phyloP scores from a whole-genome alignment of 1,140 invertebrate species.

The Metopolophium dirhodum region DNA sequence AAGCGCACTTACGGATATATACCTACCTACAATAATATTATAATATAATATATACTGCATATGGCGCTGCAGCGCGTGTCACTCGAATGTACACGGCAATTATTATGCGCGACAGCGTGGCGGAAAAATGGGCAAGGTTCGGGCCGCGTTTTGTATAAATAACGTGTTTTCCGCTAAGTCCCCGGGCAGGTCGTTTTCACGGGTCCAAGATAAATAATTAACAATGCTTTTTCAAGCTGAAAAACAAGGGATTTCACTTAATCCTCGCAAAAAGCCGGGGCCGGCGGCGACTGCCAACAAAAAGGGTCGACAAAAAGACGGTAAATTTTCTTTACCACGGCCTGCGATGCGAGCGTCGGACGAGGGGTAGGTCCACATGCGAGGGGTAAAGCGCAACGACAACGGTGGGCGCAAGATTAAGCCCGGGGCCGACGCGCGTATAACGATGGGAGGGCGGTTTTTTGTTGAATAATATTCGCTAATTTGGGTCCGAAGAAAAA shows the following conservation, averaged over 20 bases:
- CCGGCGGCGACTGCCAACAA: conserved; percentile 7
- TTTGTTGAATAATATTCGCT: conserved; percentile 57
- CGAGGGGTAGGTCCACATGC: background rate
- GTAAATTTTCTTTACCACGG: conserved; percentile 47
- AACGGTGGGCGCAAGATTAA: conserved; percentile 45
- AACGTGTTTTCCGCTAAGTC: conserved; percentile 45
- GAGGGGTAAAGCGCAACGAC: too few species aligned
- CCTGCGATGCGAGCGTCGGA: background rate
- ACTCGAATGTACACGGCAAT: background rate
- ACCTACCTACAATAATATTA: background rate
- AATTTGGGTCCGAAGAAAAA: conserved; percentile 57
- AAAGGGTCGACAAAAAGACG: conserved; percentile 54
- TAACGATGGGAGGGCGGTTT: conserved; percentile 28
- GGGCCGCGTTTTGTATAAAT: conserved; percentile 13
- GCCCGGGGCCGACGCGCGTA: conserved; percentile 21
- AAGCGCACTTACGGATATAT: background rate
- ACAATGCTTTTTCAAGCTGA: conserved; percentile 56
- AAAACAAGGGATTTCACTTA: conserved; percentile 57
- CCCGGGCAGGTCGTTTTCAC: conserved; percentile 49
- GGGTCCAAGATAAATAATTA: conserved; percentile 56
- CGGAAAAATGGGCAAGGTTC: background rate
- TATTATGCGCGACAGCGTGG: background rate
- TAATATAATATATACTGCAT: background rate
- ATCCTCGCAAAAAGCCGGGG: conserved; percentile 41
- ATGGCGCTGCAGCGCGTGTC: background rate